These are phyloP conservation scores for Cryptocheilus praepositus DNA, from an alignment of 2,888 invertebrate species.

Conservation along the genomic window DNA sequence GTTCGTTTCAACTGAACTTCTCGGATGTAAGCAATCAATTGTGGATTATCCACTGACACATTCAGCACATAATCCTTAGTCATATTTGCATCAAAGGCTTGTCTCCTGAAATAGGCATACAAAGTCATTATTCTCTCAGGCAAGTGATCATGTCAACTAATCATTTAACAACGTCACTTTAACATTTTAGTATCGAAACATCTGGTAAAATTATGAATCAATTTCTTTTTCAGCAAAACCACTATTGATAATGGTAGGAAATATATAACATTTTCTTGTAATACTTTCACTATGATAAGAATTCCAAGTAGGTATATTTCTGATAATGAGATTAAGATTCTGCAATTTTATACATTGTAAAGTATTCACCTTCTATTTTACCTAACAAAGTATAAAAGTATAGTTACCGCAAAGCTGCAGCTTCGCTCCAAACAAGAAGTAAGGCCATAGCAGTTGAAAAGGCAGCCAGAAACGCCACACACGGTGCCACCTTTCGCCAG, in stretches of 20 bases:
- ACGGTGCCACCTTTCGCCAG: slow-evolving; percentile 79
- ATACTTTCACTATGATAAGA: too few relatives aligned
- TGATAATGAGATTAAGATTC: too few relatives aligned
- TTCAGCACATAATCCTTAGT: slow-evolving; percentile 86
- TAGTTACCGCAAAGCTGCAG: slow-evolving; percentile 80
- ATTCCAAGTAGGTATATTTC: too few relatives aligned
- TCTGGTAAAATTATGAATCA: too few relatives aligned
- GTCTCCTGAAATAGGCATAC: slow-evolving; percentile 67
- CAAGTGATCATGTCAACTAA: too few relatives aligned
- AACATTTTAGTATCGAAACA: too few relatives aligned
- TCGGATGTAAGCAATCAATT: slow-evolving; percentile 84
- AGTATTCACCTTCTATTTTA: neutral
- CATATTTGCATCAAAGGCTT: slow-evolving; percentile 88
- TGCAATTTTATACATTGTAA: too few relatives aligned
- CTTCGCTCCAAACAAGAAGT: slow-evolving; percentile 87
- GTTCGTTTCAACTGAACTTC: slow-evolving; percentile 81
- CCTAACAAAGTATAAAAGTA: neutral
- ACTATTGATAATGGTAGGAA: neutral
- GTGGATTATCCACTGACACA: slow-evolving; percentile 85
- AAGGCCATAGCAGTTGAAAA: slow-evolving; percentile 89
- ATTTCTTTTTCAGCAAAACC: too few relatives aligned
- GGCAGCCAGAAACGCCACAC: slow-evolving; percentile 84
- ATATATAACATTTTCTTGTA: neutral
- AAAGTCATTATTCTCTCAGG: too few relatives aligned
- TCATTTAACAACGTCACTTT: too few relatives aligned